Evolutionary conservation across 2,888 invertebrate species (phyloP), one percentile per base, ranked within the genome.

Genomic region (Anoplius nigerrimus): DNA sequence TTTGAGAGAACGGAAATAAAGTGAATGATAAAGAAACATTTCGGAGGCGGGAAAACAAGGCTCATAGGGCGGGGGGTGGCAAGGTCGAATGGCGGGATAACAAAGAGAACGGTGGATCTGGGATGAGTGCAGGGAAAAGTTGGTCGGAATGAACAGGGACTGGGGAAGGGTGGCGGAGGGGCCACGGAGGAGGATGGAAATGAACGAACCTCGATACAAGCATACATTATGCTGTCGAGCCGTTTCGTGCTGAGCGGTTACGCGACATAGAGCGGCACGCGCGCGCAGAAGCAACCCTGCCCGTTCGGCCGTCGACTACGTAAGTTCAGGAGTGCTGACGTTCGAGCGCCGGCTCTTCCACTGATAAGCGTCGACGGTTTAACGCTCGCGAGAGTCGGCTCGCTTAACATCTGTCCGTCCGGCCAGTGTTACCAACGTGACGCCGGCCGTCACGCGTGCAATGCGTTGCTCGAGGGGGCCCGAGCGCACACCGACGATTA

Each of bases 301-400:
- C 21, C 18, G 15, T 4, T 11, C 51, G 11, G 2, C 11, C 22
- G 21, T 20, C 22, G 20, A 21, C 52, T 43, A 42, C 45, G 45
- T 57, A 21, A 42, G 21, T 16, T 43, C 48, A 20, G 22, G 42
- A 46, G 21, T 46, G 69, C 22, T 70, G 71, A 71, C 71, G 71
- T 57, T 27, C 6, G n/a, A 53, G 62, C 71, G 62, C 66, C 71
- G 45, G 57, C 71, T 54, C 64, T 60, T 22, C n/a, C 46, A 13
- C 18, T 59, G 71, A 69, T 56, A 69, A 56, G 34, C 69, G 63
- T 68, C 61, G 62, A 52, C 51, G 52, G 20, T 52, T 18, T 52
- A 52, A 52, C 52, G 52, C 13, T 52, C 34, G 34, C 34, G 6
- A 8, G 6, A 34, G 11, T 11, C 34, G 6, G 34, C 34, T 6